Percentiles rank a stretch among this genome's conserved stretches.
phyloP scores from a whole-genome alignment of 1,140 invertebrate genomes.

The Drosophila burlai region DNA sequence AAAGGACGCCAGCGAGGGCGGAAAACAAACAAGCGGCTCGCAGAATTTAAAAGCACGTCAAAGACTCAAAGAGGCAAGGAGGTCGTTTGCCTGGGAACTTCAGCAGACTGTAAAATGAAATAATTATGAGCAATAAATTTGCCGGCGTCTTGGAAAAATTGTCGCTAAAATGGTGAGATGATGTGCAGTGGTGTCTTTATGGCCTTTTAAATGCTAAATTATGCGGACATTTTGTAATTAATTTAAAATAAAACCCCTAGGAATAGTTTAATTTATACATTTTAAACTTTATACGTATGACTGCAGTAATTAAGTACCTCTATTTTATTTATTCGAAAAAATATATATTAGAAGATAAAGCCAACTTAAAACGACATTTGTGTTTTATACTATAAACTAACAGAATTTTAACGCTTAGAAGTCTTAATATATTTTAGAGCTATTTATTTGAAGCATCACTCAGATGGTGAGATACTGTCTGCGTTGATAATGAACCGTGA shows the following conservation, averaged over 20 bases:
- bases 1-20: slow-evolving; percentile 6
- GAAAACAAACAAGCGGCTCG: slow-evolving; percentile 39
- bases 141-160: slow-evolving; percentile 63
- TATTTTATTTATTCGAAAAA: too few relatives aligned
- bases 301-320: too few relatives aligned
- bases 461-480: slow-evolving; percentile 13
- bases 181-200: neutral
- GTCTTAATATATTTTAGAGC: neutral
- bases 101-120: slow-evolving; percentile 83
- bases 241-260: neutral
- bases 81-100: slow-evolving; percentile 77
- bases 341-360: too few relatives aligned
- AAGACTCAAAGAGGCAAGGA: slow-evolving; percentile 37
- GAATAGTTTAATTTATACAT: neutral
- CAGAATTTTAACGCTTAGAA: neutral
- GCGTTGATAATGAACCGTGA: slow-evolving; percentile 64
- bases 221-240: too few relatives aligned
- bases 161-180: slow-evolving; percentile 49
- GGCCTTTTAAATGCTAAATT: neutral
- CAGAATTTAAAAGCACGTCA: slow-evolving; percentile 46
- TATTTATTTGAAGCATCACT: neutral
- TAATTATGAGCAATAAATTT: slow-evolving; percentile 81
- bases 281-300: too few relatives aligned
- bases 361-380: too few relatives aligned
- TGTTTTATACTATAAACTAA: neutral